Evolutionary conservation across 64 coral and sea anemone species (phyloP).

Genomic region (Dendrophyllia cribrosa): DNA sequence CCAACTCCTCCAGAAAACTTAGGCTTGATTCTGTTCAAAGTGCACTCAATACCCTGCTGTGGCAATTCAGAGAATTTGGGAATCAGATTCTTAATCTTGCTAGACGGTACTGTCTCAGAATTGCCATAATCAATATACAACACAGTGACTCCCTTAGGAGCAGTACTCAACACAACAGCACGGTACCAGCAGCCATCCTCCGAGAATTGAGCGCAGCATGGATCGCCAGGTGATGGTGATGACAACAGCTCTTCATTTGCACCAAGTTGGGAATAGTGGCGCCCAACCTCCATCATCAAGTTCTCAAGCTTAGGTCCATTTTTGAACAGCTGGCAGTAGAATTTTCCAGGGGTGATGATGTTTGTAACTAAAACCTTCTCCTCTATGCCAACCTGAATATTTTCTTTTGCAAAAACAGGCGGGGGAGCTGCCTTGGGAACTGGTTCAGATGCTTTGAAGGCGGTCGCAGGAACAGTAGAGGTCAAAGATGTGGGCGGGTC

Average conservation of each 20-base stretch:
- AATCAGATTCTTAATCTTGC: slow-evolving; percentile 75
- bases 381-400: slow-evolving; percentile 52
- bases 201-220: slow-evolving; percentile 93
- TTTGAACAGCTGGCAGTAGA: slow-evolving; percentile 92
- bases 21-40: slow-evolving; percentile 82
- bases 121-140: slow-evolving; percentile 98
- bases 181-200: slow-evolving; percentile 97
- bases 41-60: slow-evolving; percentile 83
- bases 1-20: background rate
- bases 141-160: slow-evolving; percentile 55
- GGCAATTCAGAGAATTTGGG: slow-evolving; percentile 89
- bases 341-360: slow-evolving; percentile 73
- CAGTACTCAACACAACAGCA: slow-evolving; percentile 63
- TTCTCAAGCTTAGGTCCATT: slow-evolving; percentile 69
- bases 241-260: slow-evolving; percentile 85
- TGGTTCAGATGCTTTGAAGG: background rate
- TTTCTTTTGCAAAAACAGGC: slow-evolving; percentile 53
- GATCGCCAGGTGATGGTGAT: slow-evolving; percentile 73
- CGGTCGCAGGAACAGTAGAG: background rate
- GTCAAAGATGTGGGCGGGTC: background rate
- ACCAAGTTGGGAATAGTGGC: slow-evolving; percentile 72
- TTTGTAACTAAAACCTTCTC: slow-evolving; percentile 83
- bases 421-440: background rate
- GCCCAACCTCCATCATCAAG: slow-evolving; percentile 76
- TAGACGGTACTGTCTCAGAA: slow-evolving; percentile 69